Evolutionary conservation across 2,888 invertebrate species (phyloP).

Genomic region (Pimpla rufipes): DNA sequence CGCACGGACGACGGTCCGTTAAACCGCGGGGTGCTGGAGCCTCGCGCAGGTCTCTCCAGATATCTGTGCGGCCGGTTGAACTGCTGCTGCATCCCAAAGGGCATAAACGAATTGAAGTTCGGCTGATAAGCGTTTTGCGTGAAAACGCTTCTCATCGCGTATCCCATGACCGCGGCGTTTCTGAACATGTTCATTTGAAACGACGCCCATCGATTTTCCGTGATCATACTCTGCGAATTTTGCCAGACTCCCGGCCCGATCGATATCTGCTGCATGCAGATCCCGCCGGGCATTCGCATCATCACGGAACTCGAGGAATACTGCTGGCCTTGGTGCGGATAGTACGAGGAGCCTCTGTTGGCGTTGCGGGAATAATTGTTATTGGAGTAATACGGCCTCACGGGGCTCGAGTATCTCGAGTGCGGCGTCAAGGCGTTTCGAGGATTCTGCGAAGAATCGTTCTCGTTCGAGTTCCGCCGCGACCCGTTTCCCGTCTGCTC

Average conservation of each 20-base stretch:
- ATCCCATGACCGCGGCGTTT: slow-evolving; percentile 54
- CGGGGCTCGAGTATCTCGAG: slow-evolving; percentile 44
- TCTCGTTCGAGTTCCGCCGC: slow-evolving; percentile 7
- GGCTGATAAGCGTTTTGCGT: slow-evolving; percentile 70
- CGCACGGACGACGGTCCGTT: slow-evolving; percentile 37
- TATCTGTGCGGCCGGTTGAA: slow-evolving; percentile 37
- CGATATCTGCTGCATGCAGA: slow-evolving; percentile 54
- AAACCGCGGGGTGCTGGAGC: slow-evolving; percentile 6
- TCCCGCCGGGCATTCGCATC: slow-evolving; percentile 26
- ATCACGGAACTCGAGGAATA: slow-evolving; percentile 25
- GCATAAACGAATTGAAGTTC: slow-evolving; percentile 68
- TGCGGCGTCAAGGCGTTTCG: slow-evolving; percentile 41
- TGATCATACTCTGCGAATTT: slow-evolving; percentile 24
- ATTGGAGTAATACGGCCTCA: slow-evolving; percentile 4
- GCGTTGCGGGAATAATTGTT: slow-evolving; percentile 9
- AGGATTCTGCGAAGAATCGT: slow-evolving; percentile 24
- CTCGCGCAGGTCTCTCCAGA: slow-evolving; percentile 32
- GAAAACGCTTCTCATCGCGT: slow-evolving; percentile 59
- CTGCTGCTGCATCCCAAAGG: slow-evolving; percentile 37
- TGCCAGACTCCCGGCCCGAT: slow-evolving; percentile 42
- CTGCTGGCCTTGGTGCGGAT: slow-evolving; percentile 13
- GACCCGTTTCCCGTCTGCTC: slow-evolving; percentile 22
- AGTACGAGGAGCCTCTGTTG: background rate
- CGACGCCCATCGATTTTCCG: slow-evolving; percentile 58
- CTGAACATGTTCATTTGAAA: slow-evolving; percentile 63